Conservation (phyloP, 2,113 vertebrate genomes). For the Perca schrenkii region DNA sequence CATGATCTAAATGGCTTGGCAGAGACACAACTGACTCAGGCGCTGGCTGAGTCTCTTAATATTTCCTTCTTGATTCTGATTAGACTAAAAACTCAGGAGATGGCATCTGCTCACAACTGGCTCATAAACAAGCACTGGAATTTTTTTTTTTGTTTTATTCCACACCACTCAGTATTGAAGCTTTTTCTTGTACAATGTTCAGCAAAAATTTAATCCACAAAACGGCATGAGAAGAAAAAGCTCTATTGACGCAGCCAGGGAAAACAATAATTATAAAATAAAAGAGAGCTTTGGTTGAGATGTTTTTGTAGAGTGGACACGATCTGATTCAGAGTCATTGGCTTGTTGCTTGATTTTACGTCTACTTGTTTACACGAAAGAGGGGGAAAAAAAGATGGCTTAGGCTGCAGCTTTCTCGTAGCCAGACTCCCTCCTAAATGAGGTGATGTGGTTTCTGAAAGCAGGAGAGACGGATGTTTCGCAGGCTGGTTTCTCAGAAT, state of each 20-base stretch:
- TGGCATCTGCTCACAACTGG: constrained; percentile 24
- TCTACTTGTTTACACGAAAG: constrained; percentile 26
- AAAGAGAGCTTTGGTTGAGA: constrained; percentile 1
- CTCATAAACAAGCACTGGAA: constrained; percentile 37
- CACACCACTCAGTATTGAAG: constrained; percentile 48
- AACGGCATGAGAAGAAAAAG: background rate
- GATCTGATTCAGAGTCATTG: constrained; percentile 22
- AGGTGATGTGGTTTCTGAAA: constrained; percentile 5
- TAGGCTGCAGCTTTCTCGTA: constrained; percentile 3
- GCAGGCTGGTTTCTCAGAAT: background rate
- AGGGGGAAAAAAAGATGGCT: background rate
- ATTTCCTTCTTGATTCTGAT: constrained; percentile 14
- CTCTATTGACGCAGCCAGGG: background rate
- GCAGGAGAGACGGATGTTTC: background rate
- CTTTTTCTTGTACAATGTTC: constrained; percentile 3
- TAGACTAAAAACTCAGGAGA: constrained; percentile 2
- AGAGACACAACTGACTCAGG: constrained; percentile 18
- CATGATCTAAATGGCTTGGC: constrained; percentile 13
- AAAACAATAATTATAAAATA: background rate
- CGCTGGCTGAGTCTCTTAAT: background rate
- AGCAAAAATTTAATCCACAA: background rate
- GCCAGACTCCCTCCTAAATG: background rate
- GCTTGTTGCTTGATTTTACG: background rate
- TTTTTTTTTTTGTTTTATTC: background rate
- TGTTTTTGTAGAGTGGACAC: constrained; percentile 8